A percentile compares a stretch with the other conserved stretches of the same genome.
phyloP scores from a whole-genome alignment of 1,140 invertebrate genomes.

The Thaumetopoea pityocampa region DNA sequence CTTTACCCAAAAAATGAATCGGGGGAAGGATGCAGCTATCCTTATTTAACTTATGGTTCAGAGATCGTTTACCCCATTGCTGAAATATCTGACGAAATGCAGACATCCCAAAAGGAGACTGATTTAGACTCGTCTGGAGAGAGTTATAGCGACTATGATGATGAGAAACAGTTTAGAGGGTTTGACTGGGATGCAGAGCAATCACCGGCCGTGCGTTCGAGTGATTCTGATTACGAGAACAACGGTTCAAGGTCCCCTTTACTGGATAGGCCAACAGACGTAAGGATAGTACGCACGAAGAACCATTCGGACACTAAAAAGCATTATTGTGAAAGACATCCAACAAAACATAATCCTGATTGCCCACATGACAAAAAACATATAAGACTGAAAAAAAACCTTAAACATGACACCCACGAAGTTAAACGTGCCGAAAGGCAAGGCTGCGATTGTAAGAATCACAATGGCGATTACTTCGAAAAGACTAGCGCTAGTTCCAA shows the following conservation, averaged over 20 bases:
- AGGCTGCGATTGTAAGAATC: conserved; percentile 53
- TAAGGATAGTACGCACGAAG: conserved; percentile 61
- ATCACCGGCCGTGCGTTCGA: conserved; percentile 65
- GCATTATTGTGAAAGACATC: conserved; percentile 58
- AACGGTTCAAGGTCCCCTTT: conserved; percentile 78
- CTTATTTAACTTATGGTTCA: conserved; percentile 82
- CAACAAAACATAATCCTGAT: conserved; percentile 47
- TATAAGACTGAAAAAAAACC: conserved; percentile 65
- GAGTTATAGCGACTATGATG: conserved; percentile 76
- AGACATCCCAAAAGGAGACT: conserved; percentile 81
- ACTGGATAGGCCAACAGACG: conserved; percentile 62
- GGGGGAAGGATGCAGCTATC: conserved; percentile 74
- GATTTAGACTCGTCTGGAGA: conserved; percentile 77
- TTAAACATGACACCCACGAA: conserved; percentile 49
- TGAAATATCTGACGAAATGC: conserved; percentile 88
- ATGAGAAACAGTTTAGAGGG: conserved; percentile 73
- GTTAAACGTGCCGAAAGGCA: conserved; percentile 40
- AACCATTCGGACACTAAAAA: conserved; percentile 60
- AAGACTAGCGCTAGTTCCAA: conserved; percentile 80
- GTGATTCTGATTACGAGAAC: conserved; percentile 77
- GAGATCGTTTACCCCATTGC: conserved; percentile 90
- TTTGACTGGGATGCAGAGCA: conserved; percentile 73
- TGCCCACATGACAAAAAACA: conserved; percentile 62
- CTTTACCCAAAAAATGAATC: conserved; percentile 76
- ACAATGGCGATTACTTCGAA: conserved; percentile 68